Evolutionary conservation across 2,888 invertebrate genomes (phyloP), one percentile per base, ranked within the genome.

Genomic region (Philereme transversata): DNA sequence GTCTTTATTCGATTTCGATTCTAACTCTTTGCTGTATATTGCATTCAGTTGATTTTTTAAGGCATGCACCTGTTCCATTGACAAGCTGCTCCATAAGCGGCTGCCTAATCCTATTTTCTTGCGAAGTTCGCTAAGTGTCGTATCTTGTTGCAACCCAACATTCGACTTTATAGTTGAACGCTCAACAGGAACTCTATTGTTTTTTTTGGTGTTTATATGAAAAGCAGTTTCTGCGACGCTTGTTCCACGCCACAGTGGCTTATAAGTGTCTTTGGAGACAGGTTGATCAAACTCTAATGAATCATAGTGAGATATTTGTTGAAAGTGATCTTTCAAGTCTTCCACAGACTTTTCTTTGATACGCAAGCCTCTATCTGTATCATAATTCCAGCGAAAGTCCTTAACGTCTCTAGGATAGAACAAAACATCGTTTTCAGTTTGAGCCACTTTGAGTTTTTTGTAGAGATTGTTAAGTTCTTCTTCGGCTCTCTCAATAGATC

Each of bases 271-370:
- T 79, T 95, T 95, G 34, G 86, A 85, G 5, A 88, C 86, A 9
- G 86, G 83, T 85, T 62, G 86, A 73, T 74, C 93, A 64, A 74
- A 62, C 77, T 78, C 94, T 88, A 74, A 84, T 64, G 70, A 93
- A 86, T 88, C 93, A 65, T 93, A 93, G 9, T 92, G 87, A 51
- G 94, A 90, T 60, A 95, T 87, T 76, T 94, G 95, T 76, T 95
- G 94, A 74, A 97, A 97, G 74, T 95, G 95, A 65, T 96, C 95
- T 73, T 95, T 95, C 7, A 98, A 93, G 84, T 98, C 96, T 82
- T 97, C 97, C 0, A 98, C 97, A 0, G 98, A 97, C 78, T 96
- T 96, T 81, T 97, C 97, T 81, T 97, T 97, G 44, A 95, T 94
- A 74, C 96, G 93, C 43, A 98, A 87, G 0, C 97, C 96, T 67